These are phyloP conservation scores for Homarus americanus DNA, from an alignment of 1,140 invertebrate genomes.

Conservation along the genomic window DNA sequence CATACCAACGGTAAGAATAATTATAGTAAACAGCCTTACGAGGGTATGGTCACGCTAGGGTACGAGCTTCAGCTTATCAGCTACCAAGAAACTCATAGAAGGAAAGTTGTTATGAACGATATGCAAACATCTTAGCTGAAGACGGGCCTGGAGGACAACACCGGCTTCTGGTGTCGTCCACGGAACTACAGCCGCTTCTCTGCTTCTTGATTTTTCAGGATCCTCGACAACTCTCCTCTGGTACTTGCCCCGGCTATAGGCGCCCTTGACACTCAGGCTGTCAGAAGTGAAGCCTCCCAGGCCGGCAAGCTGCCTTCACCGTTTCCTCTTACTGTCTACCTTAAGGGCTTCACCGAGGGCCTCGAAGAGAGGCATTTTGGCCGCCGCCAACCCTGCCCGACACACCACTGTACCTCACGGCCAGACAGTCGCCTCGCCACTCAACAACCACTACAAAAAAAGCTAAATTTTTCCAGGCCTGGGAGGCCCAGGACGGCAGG, in stretches of 20 bases:
- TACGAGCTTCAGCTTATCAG: not conserved
- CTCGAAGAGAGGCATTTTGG: not conserved
- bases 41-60: not conserved
- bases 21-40: conserved; percentile 14
- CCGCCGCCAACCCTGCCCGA: not conserved
- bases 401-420: not conserved
- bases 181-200: not conserved
- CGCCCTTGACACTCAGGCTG: not conserved
- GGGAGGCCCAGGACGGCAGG: no score
- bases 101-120: not conserved
- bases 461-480: no score
- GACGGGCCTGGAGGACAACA: not conserved
- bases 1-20: conserved; percentile 35
- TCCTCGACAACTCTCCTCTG: not conserved
- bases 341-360: not conserved
- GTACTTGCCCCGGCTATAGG: not conserved
- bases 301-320: not conserved
- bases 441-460: no score
- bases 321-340: not conserved
- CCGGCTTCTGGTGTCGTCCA: not conserved
- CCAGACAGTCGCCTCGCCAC: not conserved
- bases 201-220: not conserved
- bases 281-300: not conserved
- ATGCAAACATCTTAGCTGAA: not conserved
- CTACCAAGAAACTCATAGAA: not conserved